These are phyloP conservation scores for Empis stercorea DNA, from an alignment of 2,888 invertebrate species.

Conservation along the genomic window DNA sequence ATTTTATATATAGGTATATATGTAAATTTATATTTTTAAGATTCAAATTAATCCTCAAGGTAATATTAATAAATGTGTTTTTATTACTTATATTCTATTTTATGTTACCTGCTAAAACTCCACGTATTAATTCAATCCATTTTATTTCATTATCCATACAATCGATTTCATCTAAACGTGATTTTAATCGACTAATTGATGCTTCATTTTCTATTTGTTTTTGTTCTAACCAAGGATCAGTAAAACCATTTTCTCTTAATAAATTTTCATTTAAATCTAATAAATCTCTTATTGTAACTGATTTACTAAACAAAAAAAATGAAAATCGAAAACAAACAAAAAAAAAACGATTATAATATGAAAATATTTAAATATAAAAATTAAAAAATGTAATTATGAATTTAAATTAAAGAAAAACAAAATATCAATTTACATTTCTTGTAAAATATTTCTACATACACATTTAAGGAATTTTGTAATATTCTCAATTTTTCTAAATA, in stretches of 20 bases:
- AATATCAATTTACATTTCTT: no score
- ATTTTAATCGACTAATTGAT: conserved; percentile 56
- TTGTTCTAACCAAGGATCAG: conserved; percentile 75
- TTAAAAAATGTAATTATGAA: no score
- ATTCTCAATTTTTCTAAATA: conserved; percentile 60
- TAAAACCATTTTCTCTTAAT: conserved; percentile 80
- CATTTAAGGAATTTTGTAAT: conserved; percentile 13
- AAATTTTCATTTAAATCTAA: conserved; percentile 87
- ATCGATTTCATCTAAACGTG: conserved; percentile 57
- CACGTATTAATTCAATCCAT: conserved; percentile 52
- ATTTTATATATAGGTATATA: no score
- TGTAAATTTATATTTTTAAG: no score
- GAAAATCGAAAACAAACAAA: neutral
- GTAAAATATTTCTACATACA: neutral
- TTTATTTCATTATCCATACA: conserved; percentile 44
- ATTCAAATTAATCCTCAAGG: no score
- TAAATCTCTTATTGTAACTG: conserved; percentile 76
- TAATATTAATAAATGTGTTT: no score
- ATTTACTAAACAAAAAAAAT: conserved; percentile 57
- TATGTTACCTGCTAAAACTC: conserved; percentile 47
- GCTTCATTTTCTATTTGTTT: conserved; percentile 77
- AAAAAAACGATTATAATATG: conserved; percentile 13
- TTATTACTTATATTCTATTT: no score
- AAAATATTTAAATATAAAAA: conserved; percentile 7
- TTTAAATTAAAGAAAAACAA: no score